phyloP scores from a whole-genome alignment of 2,888 invertebrate species.

The Parnassius orleans region DNA sequence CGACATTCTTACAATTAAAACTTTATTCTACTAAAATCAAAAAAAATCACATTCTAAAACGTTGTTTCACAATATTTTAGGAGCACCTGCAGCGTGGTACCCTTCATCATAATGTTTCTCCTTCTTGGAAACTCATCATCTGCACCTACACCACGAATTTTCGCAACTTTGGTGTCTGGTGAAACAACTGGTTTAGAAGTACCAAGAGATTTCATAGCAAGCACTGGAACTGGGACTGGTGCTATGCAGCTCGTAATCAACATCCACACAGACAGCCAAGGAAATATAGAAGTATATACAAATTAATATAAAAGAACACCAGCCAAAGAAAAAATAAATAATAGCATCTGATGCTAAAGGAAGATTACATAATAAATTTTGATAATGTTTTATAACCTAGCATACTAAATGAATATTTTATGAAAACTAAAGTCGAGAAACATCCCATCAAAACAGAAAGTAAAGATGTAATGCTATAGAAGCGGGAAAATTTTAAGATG shows the following conservation, averaged over 20 bases:
- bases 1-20: too few relatives aligned
- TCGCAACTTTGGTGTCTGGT: constrained; percentile 50
- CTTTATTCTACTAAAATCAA: too few relatives aligned
- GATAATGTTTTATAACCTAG: too few relatives aligned
- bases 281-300: constrained; percentile 68
- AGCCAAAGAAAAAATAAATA: too few relatives aligned
- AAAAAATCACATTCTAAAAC: too few relatives aligned
- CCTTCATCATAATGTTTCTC: constrained; percentile 37
- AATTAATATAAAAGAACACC: constrained; percentile 40
- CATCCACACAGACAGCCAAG: constrained; percentile 66
- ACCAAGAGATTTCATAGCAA: constrained; percentile 57
- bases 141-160: constrained; percentile 49
- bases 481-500: too few relatives aligned
- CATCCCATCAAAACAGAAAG: too few relatives aligned
- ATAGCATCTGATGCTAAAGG: too few relatives aligned
- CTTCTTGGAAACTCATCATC: constrained; percentile 42
- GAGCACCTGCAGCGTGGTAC: constrained; percentile 45
- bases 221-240: constrained; percentile 54
- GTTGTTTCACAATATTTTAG: constrained; percentile 42
- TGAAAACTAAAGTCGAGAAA: too few relatives aligned
- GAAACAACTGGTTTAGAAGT: constrained; percentile 68
- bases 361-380: too few relatives aligned
- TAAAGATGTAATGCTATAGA: too few relatives aligned
- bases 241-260: constrained; percentile 68
- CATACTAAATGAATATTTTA: too few relatives aligned